Evolutionary conservation across 2,888 invertebrate species (phyloP), one percentile per base, ranked within the genome.

Genomic region (Campoletis raptor): DNA sequence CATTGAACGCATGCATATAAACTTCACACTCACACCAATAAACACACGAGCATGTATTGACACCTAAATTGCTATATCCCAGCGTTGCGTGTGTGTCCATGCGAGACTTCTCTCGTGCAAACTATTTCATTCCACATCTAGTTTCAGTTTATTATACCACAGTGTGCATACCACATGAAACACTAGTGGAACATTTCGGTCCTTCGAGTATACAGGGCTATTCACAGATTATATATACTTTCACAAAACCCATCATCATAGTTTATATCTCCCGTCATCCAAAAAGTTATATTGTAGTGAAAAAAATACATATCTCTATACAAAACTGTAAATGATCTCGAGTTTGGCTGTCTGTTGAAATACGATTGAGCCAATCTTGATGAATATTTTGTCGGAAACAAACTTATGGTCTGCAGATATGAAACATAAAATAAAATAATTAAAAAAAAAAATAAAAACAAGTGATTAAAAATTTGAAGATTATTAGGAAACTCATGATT

Each of bases 161-260:
- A 45, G 37, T 77, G 40, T 54, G 66, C 77, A 64, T 83, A 86
- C 82, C 82, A 81, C 83, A 73, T 83, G 83, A 87, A 81, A 70
- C 84, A 86, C 87, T 86, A 85, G 86, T 85, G 81, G 80, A 77
- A 86, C 72, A n/a, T 15, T 57, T 67, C 57, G 52, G 61, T 79
- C 66, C 30, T 42, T 45, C 21, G 15, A 10, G 15, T 79, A 21
- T 76, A 64, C 48, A 64, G 74, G 45, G 36, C 81, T 77, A 54
- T 40, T 73, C 73, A 40, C 15, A 30, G 40, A 5, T 3, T 30
- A 30, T 3, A 3, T 0, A 48, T 6, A 18, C 12, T 18, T 15
- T 30, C 15, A 2, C 7, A 48, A 48, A 45, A 15, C 10, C 12
- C 18, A 24, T 48, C 18, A 24, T 48, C 4, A 42, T 15, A 7